A percentile compares a stretch with the other conserved stretches of the same genome.
These are phyloP conservation scores for Stylophora pistillata DNA, from an alignment of 64 coral and sea anemone species.

Conservation along the genomic window DNA sequence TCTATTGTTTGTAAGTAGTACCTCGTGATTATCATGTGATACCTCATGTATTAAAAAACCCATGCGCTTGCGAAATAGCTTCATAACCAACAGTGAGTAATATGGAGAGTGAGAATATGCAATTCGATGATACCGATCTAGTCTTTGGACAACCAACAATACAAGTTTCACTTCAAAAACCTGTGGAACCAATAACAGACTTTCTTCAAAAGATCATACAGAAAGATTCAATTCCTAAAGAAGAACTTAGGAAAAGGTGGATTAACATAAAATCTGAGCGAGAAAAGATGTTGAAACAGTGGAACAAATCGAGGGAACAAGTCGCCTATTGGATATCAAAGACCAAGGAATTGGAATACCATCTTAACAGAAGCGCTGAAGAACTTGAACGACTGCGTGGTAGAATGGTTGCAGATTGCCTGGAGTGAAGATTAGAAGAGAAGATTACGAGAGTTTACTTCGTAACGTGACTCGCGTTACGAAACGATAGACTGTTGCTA, in stretches of 20 bases:
- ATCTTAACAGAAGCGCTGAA: conserved; percentile 21
- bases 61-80: conserved; percentile 25
- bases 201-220: conserved; percentile 43
- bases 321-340: conserved; percentile 46
- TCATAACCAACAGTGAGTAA: conserved; percentile 16
- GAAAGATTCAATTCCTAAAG: conserved; percentile 52
- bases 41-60: too few species aligned
- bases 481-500: neutral
- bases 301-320: conserved; percentile 55
- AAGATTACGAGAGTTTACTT: neutral
- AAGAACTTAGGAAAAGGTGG: conserved; percentile 38
- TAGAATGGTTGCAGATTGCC: conserved; percentile 37
- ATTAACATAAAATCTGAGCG: conserved; percentile 41
- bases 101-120: conserved; percentile 49
- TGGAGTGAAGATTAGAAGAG: conserved; percentile 13
- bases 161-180: conserved; percentile 51
- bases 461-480: neutral
- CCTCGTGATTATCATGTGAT: too few species aligned
- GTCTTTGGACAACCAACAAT: conserved; percentile 4
- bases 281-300: conserved; percentile 58
- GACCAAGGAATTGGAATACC: conserved; percentile 29
- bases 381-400: conserved; percentile 32
- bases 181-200: conserved; percentile 17
- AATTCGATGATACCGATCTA: conserved; percentile 45
- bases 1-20: too few species aligned